A percentile compares a stretch with the other conserved stretches of the same genome.
phyloP scores from a whole-genome alignment of 1,140 invertebrate species.

The Drosophila nigrodunni region DNA sequence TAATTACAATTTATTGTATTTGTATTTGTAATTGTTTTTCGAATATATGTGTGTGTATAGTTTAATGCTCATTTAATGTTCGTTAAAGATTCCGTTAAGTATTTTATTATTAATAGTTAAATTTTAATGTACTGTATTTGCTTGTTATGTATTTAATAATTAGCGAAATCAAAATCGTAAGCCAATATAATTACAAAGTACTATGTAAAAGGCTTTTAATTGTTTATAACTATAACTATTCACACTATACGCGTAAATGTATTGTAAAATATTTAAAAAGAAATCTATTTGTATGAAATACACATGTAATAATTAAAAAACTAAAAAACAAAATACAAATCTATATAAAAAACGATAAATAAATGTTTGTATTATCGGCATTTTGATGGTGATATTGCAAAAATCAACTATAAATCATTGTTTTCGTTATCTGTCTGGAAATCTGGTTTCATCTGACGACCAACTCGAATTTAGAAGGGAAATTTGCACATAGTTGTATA shows the following conservation, averaged over 20 bases:
- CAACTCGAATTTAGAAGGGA: not conserved
- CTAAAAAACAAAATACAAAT: slow-evolving; percentile 59
- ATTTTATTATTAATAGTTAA: slow-evolving; percentile 37
- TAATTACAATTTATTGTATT: not conserved
- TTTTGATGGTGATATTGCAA: slow-evolving; percentile 43
- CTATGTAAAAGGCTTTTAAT: slow-evolving; percentile 71
- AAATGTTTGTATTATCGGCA: slow-evolving; percentile 45
- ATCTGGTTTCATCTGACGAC: not conserved
- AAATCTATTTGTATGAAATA: slow-evolving; percentile 83
- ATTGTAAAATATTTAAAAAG: slow-evolving; percentile 74
- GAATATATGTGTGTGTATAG: slow-evolving; percentile 68
- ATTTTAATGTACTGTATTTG: slow-evolving; percentile 59
- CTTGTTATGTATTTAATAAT: slow-evolving; percentile 76
- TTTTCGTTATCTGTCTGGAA: not conserved
- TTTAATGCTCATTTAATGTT: slow-evolving; percentile 46
- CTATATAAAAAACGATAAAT: slow-evolving; percentile 26
- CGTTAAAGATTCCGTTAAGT: slow-evolving; percentile 16
- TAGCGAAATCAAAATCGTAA: slow-evolving; percentile 62
- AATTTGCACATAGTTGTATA: not conserved
- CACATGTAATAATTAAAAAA: slow-evolving; percentile 67
- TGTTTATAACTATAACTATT: slow-evolving; percentile 62
- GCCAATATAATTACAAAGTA: slow-evolving; percentile 36
- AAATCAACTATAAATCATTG: slow-evolving; percentile 5
- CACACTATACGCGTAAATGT: slow-evolving; percentile 66
- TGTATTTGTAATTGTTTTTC: slow-evolving; percentile 50